Percentiles rank a stretch among this genome's conserved stretches.
These are phyloP conservation scores for Gadus chalcogrammus DNA, from an alignment of 2,113 vertebrate species.

Conservation along the genomic window DNA sequence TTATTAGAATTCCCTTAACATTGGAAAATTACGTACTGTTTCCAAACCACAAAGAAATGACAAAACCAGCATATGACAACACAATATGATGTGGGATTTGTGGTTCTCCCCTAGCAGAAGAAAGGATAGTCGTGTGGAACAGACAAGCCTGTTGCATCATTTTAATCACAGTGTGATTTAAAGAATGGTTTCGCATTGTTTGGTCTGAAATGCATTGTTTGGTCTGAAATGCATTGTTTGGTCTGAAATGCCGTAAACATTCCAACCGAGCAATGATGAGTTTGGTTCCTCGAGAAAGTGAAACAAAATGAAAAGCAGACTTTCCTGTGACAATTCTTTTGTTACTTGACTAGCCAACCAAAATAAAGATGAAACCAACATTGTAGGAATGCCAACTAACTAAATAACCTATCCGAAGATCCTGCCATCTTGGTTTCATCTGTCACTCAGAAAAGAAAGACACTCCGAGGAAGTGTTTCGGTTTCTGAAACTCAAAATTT, in stretches of 20 bases:
- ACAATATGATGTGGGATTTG: conserved; percentile 22
- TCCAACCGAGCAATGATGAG: too few species aligned
- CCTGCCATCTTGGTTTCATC: conserved; percentile 46
- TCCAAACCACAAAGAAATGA: conserved; percentile 35
- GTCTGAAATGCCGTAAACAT: too few species aligned
- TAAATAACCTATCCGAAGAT: conserved; percentile 44
- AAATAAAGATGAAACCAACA: conserved; percentile 52
- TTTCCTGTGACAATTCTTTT: too few species aligned
- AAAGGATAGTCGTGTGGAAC: neutral
- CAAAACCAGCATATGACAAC: conserved; percentile 20
- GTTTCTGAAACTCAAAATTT: too few species aligned
- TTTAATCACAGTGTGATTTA: conserved; percentile 1
- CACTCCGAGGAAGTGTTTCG: neutral
- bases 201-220: conserved; percentile 2
- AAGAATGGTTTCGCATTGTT: conserved; percentile 16
- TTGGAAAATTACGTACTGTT: conserved; percentile 57
- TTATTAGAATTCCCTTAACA: conserved; percentile 50
- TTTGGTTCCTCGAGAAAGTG: too few species aligned
- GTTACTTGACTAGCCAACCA: too few species aligned
- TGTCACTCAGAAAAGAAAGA: conserved; percentile 12
- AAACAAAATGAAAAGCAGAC: too few species aligned
- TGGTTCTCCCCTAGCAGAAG: neutral
- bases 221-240: too few species aligned
- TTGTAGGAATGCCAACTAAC: conserved; percentile 44
- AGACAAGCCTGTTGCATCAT: conserved; percentile 5